Base-by-base conservation (phyloP, 2,888 invertebrate genomes). In the Pterobdella sp. region DNA sequence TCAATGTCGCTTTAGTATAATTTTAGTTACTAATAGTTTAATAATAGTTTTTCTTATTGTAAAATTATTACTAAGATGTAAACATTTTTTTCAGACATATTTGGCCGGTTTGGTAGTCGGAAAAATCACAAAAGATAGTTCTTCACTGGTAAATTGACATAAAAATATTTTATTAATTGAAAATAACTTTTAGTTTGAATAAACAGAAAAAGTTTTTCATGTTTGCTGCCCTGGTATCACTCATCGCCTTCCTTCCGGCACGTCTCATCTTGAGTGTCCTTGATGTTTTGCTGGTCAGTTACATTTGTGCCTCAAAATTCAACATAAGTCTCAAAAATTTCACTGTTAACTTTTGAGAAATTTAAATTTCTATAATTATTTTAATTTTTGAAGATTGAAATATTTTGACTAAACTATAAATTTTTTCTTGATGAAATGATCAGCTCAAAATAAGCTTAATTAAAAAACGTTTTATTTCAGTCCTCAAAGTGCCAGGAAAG, bases 51-150 rank as follows among this genome's bases (percentile, higher is more conserved):
- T 60, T 26, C 56, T 56, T 56, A 1, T 56, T 1, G 22, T n/a
- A 1, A 56, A 56, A 56, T 31, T 26, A 66, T 26, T 66, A 26
- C 10, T 7, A 66, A 32, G 3, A 31, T 66, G n/a, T n/a, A n/a
- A n/a, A n/a, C 1, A 14, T 10, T 1, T 37, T 22, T 1, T 1
- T 35, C 69, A 69, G 69, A 49, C 49, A 1, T 69, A 49, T 26
- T 37, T 69, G 42, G 69, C 69, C 52, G 69, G 69, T 26, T 26
- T 49, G 1, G n/a, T 49, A 1, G 69, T 49, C 1, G 69, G 69
- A 49, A 52, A 37, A 31, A 69, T 69, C n/a, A 69, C 22, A 42
- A 69, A 2, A 22, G 26, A n/a, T 22, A 49, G 49, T 32, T 69
- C 69, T n/a, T 4, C 34, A 10, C 26, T 49, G 69, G 69, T 69